These are phyloP conservation scores for Stomorhina lunata DNA, from an alignment of 2,888 invertebrate species.

Conservation along the genomic window DNA sequence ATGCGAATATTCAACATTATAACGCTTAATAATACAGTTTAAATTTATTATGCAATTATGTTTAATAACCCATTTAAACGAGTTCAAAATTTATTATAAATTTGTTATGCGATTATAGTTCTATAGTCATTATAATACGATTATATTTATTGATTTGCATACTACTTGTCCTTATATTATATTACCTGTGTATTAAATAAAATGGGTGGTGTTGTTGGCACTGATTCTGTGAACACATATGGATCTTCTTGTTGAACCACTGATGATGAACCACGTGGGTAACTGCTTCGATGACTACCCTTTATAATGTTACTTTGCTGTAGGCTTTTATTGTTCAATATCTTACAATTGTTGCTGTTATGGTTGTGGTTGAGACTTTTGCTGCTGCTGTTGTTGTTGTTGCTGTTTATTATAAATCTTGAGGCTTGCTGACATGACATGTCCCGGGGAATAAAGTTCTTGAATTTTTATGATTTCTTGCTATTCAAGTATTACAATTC, in stretches of 20 bases:
- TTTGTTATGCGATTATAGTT: too few relatives aligned
- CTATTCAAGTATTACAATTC: conserved; percentile 6
- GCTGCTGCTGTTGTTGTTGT: conserved; percentile 67
- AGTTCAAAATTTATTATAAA: too few relatives aligned
- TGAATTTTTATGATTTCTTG: conserved; percentile 11
- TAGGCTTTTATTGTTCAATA: conserved; percentile 63
- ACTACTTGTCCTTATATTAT: background rate
- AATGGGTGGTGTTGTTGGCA: conserved; percentile 78
- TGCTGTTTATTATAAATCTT: conserved; percentile 74
- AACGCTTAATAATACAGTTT: too few relatives aligned
- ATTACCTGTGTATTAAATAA: conserved; percentile 79
- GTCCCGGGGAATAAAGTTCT: conserved; percentile 70
- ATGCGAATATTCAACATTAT: too few relatives aligned
- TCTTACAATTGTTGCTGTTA: conserved; percentile 51
- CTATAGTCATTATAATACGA: too few relatives aligned
- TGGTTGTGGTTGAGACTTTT: conserved; percentile 21
- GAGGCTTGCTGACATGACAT: conserved; percentile 80
- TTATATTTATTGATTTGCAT: background rate
- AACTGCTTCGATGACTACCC: conserved; percentile 37
- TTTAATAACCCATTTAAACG: too few relatives aligned
- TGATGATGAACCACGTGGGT: background rate
- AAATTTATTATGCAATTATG: too few relatives aligned
- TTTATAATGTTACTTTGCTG: conserved; percentile 61
- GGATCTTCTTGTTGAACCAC: conserved; percentile 77
- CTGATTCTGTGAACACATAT: conserved; percentile 80